phyloP scores from a whole-genome alignment of 2,888 invertebrate species.

The Cecidostiba fungosa region DNA sequence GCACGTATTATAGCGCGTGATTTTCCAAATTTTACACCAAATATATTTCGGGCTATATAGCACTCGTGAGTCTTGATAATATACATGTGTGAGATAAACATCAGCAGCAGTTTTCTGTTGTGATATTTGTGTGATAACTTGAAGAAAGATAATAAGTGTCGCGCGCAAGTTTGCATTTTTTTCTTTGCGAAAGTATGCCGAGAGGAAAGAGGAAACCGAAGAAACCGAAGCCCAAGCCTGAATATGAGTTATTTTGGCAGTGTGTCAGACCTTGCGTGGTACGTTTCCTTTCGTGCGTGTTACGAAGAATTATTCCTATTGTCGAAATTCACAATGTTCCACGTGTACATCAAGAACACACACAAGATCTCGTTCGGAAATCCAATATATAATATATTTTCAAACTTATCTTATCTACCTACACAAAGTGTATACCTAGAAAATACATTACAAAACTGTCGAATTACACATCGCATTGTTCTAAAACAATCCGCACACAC shows the following conservation, averaged over 20 bases:
- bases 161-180: background rate
- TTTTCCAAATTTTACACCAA: background rate
- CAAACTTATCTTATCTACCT: background rate
- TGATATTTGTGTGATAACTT: background rate
- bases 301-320: background rate
- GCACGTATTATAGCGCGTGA: background rate
- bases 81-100: background rate
- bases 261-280: slow-evolving; percentile 64
- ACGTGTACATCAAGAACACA: too few relatives aligned
- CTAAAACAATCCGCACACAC: too few relatives aligned
- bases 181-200: slow-evolving; percentile 8
- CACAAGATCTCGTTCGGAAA: background rate
- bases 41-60: too few relatives aligned
- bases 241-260: slow-evolving; percentile 64
- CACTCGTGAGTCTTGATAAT: background rate
- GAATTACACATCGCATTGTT: background rate
- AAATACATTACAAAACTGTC: background rate
- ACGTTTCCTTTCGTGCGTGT: slow-evolving; percentile 34
- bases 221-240: slow-evolving; percentile 65
- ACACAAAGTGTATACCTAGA: background rate
- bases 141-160: background rate
- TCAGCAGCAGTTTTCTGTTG: background rate
- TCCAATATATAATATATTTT: background rate
- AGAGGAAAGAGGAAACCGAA: slow-evolving; percentile 55
- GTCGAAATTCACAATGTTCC: background rate